Percentiles rank a stretch among this genome's conserved stretches.
Conservation (phyloP, 1,140 invertebrate species). For the Drosophila suzukii region DNA sequence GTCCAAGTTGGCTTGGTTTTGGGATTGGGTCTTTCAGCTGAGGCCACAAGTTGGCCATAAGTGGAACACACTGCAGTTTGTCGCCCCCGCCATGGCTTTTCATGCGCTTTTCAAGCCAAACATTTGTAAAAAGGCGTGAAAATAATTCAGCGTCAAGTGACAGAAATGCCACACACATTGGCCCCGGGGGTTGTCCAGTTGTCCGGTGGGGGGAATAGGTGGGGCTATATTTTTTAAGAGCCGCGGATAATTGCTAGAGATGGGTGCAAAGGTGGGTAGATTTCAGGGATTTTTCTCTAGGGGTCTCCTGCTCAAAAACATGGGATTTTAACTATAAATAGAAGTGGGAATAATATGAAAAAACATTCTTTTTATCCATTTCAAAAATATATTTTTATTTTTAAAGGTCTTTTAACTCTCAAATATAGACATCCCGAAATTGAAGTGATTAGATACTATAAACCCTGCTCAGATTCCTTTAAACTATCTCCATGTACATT, state of each 20-base stretch:
- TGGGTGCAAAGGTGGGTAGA: not conserved
- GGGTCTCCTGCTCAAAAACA: too few species aligned
- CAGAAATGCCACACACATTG: conserved; percentile 80
- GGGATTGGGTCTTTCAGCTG: conserved; percentile 49
- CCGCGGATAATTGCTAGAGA: conserved; percentile 39
- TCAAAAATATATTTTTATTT: too few species aligned
- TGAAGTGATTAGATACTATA: too few species aligned
- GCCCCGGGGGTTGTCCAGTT: conserved; percentile 30
- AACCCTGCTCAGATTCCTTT: too few species aligned
- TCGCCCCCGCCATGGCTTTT: conserved; percentile 72
- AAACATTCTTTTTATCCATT: too few species aligned
- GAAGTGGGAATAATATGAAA: too few species aligned
- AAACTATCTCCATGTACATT: too few species aligned
- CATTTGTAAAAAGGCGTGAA: conserved; percentile 83
- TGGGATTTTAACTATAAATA: not conserved
- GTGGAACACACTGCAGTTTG: conserved; percentile 68
- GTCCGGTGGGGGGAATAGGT: not conserved
- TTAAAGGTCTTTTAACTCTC: too few species aligned
- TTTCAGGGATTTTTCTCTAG: not conserved
- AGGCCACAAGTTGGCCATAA: conserved; percentile 69
- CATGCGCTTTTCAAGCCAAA: conserved; percentile 71
- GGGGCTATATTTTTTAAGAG: conserved; percentile 1
- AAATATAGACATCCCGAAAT: too few species aligned
- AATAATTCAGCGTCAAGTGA: conserved; percentile 83
- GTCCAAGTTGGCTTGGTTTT: conserved; percentile 11